phyloP scores from a whole-genome alignment of 1,140 invertebrate species.

The Araneus ventricosus region DNA sequence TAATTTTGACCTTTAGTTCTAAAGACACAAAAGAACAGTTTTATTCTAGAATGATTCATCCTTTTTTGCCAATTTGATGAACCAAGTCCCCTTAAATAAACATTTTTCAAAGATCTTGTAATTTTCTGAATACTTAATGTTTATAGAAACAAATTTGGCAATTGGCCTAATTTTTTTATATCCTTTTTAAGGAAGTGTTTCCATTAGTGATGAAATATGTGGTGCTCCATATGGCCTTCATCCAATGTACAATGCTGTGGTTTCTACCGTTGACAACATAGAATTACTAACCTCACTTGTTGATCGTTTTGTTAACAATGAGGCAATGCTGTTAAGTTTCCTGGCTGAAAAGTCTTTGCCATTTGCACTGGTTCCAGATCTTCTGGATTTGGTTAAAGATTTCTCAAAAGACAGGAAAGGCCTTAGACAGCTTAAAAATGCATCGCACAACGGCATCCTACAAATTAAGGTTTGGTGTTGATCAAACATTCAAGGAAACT shows the following conservation, averaged over 20 bases:
- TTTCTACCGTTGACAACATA: neutral
- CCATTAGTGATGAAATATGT: neutral
- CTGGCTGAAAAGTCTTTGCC: slow-evolving; percentile 34
- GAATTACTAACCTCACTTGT: slow-evolving; percentile 1
- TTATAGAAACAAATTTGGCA: too few species aligned
- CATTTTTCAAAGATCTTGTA: neutral
- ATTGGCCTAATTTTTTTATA: too few species aligned
- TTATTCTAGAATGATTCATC: neutral
- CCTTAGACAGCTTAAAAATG: neutral
- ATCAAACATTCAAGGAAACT: neutral
- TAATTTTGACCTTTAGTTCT: too few species aligned
- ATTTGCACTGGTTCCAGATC: too few species aligned
- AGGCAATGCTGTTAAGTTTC: slow-evolving; percentile 48
- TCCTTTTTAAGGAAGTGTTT: neutral
- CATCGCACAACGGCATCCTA: slow-evolving; percentile 38
- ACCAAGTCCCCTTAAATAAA: neutral
- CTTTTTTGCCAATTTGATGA: neutral
- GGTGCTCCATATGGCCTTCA: slow-evolving; percentile 42
- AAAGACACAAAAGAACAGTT: neutral
- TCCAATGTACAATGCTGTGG: slow-evolving; percentile 5
- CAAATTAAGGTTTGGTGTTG: slow-evolving; percentile 45
- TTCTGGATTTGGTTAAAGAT: too few species aligned
- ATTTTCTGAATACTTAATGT: neutral
- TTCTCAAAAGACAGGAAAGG: slow-evolving; percentile 3
- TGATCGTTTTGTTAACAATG: slow-evolving; percentile 33